A percentile compares a stretch with the other conserved stretches of the same genome.
These are phyloP conservation scores for Oxyruncus cristatus DNA, from an alignment of 2,113 vertebrate genomes.

Conservation along the genomic window DNA sequence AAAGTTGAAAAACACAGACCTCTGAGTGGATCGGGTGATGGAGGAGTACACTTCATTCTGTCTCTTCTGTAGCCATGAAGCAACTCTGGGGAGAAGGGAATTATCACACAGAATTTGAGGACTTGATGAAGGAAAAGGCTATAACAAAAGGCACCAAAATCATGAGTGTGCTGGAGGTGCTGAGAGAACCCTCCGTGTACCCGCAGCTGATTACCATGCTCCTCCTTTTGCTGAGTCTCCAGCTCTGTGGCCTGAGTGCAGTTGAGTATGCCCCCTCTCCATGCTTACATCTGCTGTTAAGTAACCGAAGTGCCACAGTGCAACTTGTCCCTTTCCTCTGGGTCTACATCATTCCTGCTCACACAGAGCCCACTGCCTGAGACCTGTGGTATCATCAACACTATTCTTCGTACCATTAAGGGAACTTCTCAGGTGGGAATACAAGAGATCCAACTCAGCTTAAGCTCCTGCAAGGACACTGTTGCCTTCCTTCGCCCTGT, in stretches of 20 bases:
- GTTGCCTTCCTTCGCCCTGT: background rate
- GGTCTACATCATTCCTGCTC: background rate
- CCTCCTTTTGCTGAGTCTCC: constrained; percentile 65
- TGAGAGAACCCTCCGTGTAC: constrained; percentile 65
- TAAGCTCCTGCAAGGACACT: background rate
- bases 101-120: constrained; percentile 73
- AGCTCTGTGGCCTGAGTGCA: constrained; percentile 83
- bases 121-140: constrained; percentile 77
- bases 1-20: background rate
- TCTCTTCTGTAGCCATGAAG: constrained; percentile 71
- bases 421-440: background rate
- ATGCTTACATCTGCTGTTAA: background rate
- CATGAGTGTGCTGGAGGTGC: constrained; percentile 72
- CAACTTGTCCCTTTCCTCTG: background rate
- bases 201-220: constrained; percentile 75
- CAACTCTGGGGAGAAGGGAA: constrained; percentile 77
- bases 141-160: constrained; percentile 53
- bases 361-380: background rate
- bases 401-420: background rate
- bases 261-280: constrained; percentile 57
- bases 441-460: background rate
- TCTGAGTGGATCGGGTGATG: background rate
- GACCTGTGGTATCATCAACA: background rate
- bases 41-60: background rate
- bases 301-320: background rate